A percentile compares a stretch with the other conserved stretches of the same genome.
Conservation (phyloP, 2,797 vertebrate genomes). For the Columba guinea region DNA sequence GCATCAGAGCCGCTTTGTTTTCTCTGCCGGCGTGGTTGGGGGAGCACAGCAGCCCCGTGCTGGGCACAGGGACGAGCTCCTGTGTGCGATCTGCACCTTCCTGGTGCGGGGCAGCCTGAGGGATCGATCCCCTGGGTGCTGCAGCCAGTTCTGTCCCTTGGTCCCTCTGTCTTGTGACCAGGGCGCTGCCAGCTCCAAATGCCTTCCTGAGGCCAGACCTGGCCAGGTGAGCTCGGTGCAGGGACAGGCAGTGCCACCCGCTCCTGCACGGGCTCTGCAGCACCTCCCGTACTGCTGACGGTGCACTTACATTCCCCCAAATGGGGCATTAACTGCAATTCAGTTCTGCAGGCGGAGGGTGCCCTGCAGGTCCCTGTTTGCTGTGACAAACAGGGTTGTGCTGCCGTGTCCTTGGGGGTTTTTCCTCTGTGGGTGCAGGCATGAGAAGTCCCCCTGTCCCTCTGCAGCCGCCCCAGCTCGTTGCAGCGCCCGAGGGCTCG, state of each 20-base stretch:
- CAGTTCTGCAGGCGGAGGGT: fast-evolving
- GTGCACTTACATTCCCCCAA: background rate
- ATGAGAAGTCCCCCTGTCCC: background rate
- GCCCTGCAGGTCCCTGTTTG: background rate
- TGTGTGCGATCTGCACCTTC: fast-evolving
- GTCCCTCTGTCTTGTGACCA: background rate
- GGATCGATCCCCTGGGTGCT: fast-evolving
- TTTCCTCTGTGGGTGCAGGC: background rate
- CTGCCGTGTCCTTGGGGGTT: fast-evolving
- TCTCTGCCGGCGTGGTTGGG: fast-evolving
- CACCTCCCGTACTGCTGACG: background rate
- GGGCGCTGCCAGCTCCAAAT: background rate
- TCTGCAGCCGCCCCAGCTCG: fast-evolving
- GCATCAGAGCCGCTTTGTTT: background rate
- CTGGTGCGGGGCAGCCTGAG: fast-evolving
- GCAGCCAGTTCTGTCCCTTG: background rate
- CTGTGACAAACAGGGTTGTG: fast-evolving
- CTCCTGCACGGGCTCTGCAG: background rate
- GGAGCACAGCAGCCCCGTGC: fast-evolving
- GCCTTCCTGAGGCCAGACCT: fast-evolving
- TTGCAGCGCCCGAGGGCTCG: fast-evolving
- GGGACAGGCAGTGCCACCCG: fast-evolving
- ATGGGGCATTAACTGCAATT: fast-evolving
- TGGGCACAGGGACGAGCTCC: background rate
- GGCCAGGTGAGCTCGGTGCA: background rate